Conservation (phyloP, 2,888 invertebrate species). For the Campoplex capitator region DNA sequence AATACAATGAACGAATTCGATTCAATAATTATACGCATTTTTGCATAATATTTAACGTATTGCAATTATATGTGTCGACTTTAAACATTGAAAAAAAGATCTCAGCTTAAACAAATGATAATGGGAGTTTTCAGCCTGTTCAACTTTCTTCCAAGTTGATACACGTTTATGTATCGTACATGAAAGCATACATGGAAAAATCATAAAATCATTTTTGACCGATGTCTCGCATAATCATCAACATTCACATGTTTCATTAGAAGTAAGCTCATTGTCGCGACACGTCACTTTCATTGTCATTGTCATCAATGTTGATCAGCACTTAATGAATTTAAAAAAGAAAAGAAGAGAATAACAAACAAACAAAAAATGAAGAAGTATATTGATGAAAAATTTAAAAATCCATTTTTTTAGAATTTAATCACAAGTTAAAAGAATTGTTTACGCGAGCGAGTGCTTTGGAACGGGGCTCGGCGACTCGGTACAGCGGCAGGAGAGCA, state of each 20-base stretch:
- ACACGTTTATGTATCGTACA: slow-evolving; percentile 4
- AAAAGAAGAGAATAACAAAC: no score
- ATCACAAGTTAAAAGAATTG: slow-evolving; percentile 1
- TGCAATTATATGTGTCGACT: background rate
- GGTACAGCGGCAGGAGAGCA: slow-evolving; percentile 68
- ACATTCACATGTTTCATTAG: slow-evolving; percentile 65
- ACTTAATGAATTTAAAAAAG: slow-evolving; percentile 45
- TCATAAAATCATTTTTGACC: slow-evolving; percentile 58
- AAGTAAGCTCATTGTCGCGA: slow-evolving; percentile 71
- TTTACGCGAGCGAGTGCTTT: slow-evolving; percentile 61
- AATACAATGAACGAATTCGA: background rate
- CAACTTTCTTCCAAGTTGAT: slow-evolving; percentile 19
- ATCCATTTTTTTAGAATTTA: slow-evolving; percentile 8
- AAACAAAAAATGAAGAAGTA: slow-evolving; percentile 8
- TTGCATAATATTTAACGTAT: background rate
- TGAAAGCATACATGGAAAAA: slow-evolving; percentile 4
- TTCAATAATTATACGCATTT: background rate
- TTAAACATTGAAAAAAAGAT: background rate
- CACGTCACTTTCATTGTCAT: slow-evolving; percentile 79
- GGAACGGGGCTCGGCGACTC: slow-evolving; percentile 69
- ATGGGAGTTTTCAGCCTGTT: slow-evolving; percentile 15
- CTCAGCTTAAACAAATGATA: slow-evolving; percentile 4
- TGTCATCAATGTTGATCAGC: slow-evolving; percentile 70
- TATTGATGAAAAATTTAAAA: slow-evolving; percentile 25
- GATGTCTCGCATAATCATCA: slow-evolving; percentile 62